phyloP scores from a whole-genome alignment of 1,140 invertebrate species.

The Proales similis region DNA sequence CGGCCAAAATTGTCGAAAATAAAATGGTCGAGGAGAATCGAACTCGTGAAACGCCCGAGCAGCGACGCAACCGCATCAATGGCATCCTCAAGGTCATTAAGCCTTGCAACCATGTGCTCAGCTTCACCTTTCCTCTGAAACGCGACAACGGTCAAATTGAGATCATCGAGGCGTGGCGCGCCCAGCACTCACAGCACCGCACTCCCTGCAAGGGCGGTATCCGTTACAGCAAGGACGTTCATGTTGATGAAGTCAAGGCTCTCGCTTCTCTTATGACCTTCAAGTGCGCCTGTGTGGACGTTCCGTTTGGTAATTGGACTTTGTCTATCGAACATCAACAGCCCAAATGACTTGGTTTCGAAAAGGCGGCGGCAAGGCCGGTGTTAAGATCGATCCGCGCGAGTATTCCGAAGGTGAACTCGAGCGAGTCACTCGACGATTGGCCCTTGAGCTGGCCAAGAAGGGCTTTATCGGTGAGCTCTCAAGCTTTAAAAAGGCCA shows the following conservation, averaged over 20 bases:
- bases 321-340: too few species aligned
- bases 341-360: too few species aligned
- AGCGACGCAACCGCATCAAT: conserved; percentile 76
- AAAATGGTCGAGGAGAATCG: conserved; percentile 76
- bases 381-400: conserved; percentile 91
- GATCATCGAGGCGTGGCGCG: conserved; percentile 90
- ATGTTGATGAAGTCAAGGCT: conserved; percentile 84
- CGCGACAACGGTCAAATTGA: conserved; percentile 91
- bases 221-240: conserved; percentile 52
- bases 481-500: too few species aligned
- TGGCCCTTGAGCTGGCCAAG: conserved; percentile 92
- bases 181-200: conserved; percentile 92
- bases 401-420: conserved; percentile 88
- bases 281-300: conserved; percentile 87
- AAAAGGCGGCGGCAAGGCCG: conserved; percentile 93
- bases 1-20: conserved; percentile 68
- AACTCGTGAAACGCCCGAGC: conserved; percentile 65
- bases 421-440: conserved; percentile 94
- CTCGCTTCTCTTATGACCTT: conserved; percentile 97
- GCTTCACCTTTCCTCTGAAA: conserved; percentile 85
- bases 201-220: conserved; percentile 93
- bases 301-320: conserved; percentile 77
- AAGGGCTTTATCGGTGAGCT: conserved; percentile 99
- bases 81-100: conserved; percentile 87
- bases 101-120: conserved; percentile 85